phyloP scores from a whole-genome alignment of 2,797 vertebrate species.

The Anas flavirostris region DNA sequence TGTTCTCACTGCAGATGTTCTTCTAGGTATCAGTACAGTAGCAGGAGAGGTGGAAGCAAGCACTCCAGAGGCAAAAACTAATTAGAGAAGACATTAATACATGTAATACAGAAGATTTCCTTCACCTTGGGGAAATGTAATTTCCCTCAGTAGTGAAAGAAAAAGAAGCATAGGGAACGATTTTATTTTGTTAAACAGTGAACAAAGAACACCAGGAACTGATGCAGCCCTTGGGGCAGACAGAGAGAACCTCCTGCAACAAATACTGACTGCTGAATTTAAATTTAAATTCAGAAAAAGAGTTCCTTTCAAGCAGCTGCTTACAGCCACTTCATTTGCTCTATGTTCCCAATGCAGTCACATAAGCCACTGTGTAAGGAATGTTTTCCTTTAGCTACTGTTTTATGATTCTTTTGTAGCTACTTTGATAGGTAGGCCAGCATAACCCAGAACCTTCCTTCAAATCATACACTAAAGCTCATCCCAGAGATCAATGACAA shows the following conservation, averaged over 20 bases:
- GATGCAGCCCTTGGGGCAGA: neutral
- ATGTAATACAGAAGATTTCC: neutral
- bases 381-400: neutral
- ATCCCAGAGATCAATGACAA: neutral
- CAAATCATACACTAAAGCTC: neutral
- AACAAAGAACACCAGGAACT: neutral
- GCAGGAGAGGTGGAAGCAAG: neutral
- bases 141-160: neutral
- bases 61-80: neutral
- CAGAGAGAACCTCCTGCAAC: neutral
- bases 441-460: neutral
- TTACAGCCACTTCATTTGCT: neutral
- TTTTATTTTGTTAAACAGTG: neutral
- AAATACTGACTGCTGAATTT: neutral
- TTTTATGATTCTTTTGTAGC: neutral
- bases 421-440: neutral
- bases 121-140: neutral
- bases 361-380: neutral
- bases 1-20: neutral
- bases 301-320: neutral
- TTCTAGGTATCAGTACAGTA: neutral
- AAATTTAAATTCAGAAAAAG: neutral
- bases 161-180: neutral
- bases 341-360: neutral
- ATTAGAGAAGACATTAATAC: neutral